These are phyloP conservation scores for Triplophysa rosa DNA, from an alignment of 2,113 vertebrate genomes.

Conservation along the genomic window DNA sequence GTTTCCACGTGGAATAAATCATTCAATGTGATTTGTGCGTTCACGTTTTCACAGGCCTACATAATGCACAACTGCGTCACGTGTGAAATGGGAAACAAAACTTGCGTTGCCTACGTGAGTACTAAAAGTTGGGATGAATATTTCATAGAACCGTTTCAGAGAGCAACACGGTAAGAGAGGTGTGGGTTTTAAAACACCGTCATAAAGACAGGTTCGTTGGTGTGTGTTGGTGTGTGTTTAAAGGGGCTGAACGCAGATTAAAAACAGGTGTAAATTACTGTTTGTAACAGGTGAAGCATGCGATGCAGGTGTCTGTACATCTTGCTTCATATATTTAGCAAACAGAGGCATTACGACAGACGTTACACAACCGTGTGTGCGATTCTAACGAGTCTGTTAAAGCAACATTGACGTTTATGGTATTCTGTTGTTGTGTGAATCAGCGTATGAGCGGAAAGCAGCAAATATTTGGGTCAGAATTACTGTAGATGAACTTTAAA, in stretches of 20 bases:
- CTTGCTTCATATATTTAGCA: conserved; percentile 64
- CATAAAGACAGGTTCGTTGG: not conserved
- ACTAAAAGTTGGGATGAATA: no score
- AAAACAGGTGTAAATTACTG: conserved; percentile 72
- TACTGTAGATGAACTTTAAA: not conserved
- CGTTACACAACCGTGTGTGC: conserved; percentile 37
- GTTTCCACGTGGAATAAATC: no score
- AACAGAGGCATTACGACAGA: conserved; percentile 49
- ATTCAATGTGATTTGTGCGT: not conserved
- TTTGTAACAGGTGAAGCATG: conserved; percentile 60
- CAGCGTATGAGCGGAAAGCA: not conserved
- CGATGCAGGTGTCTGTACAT: conserved; percentile 56
- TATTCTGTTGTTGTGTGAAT: not conserved
- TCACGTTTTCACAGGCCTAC: not conserved
- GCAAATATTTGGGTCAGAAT: not conserved
- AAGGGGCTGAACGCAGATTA: conserved; percentile 54
- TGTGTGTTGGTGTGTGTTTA: conserved; percentile 41
- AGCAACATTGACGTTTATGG: not conserved
- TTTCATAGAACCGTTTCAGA: no score
- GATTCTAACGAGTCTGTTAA: conserved; percentile 2
- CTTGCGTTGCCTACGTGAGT: no score
- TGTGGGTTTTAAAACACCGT: not conserved
- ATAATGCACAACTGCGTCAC: not conserved
- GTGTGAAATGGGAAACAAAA: not conserved
- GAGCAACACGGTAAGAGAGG: not conserved